Evolutionary conservation across 2,797 vertebrate genomes (phyloP).

Genomic region (Liparis tanakae): DNA sequence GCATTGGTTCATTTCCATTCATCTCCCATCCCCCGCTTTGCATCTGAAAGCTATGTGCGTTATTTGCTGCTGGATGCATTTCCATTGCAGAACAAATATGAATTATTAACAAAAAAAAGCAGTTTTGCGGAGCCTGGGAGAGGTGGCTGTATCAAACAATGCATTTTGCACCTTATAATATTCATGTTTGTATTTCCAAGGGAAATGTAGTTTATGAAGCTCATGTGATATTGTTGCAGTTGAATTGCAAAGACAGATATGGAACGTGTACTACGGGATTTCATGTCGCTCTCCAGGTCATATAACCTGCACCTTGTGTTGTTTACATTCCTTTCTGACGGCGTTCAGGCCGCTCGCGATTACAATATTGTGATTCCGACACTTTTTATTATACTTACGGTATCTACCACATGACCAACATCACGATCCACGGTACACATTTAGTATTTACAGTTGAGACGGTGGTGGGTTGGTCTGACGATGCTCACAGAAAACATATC

Average conservation of each 20-base stretch:
- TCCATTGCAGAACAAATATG: conserved; percentile 79
- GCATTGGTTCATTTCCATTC: conserved; percentile 38
- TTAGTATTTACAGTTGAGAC: conserved; percentile 63
- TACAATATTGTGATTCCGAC: conserved; percentile 63
- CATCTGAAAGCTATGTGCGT: conserved; percentile 44
- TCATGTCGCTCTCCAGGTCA: conserved; percentile 66
- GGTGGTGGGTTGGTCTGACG: conserved; percentile 62
- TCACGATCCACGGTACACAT: conserved; percentile 64
- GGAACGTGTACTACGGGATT: conserved; percentile 79
- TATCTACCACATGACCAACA: conserved; percentile 59
- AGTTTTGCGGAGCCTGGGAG: conserved; percentile 62
- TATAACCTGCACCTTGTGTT: conserved; percentile 63
- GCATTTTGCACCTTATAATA: conserved; percentile 86
- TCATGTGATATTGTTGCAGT: conserved; percentile 89
- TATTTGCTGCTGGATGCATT: conserved; percentile 75
- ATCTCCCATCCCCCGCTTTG: conserved; percentile 14
- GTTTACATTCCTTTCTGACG: conserved; percentile 51
- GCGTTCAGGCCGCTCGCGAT: conserved; percentile 44
- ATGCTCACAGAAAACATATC: conserved; percentile 50
- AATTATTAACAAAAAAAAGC: conserved; percentile 68
- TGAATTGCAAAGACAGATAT: conserved; percentile 90
- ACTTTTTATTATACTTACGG: conserved; percentile 61
- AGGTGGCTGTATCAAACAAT: conserved; percentile 76
- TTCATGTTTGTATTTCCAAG: conserved; percentile 89
- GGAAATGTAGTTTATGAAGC: conserved; percentile 86